These are phyloP conservation scores for Otolemur crassicaudatus DNA, from an alignment of 2,797 vertebrate genomes.

Conservation along the genomic window DNA sequence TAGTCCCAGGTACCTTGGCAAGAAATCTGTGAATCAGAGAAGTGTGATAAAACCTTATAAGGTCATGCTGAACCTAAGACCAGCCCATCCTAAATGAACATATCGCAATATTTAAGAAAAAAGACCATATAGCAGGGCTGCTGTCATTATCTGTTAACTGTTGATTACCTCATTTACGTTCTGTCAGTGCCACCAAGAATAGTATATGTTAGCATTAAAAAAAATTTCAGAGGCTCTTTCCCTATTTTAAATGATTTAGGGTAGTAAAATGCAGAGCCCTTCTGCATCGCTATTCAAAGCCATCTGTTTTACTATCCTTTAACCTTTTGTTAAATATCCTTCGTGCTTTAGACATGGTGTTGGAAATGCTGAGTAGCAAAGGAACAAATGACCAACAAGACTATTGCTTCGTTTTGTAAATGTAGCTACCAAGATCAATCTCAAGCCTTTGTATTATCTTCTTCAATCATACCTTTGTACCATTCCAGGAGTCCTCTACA, in stretches of 20 bases:
- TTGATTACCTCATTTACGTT: background rate
- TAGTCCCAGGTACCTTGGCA: background rate
- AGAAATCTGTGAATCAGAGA: conserved; percentile 24
- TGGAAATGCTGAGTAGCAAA: background rate
- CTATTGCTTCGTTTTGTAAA: background rate
- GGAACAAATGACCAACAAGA: background rate
- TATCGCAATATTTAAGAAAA: background rate
- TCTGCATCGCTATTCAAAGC: background rate
- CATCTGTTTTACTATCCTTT: background rate
- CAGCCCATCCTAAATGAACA: background rate
- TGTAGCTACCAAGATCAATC: background rate
- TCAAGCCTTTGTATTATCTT: background rate
- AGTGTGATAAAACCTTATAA: background rate
- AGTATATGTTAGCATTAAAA: background rate
- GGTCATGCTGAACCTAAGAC: background rate
- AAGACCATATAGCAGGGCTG: background rate
- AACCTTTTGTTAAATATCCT: background rate
- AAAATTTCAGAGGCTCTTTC: background rate
- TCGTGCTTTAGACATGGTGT: background rate
- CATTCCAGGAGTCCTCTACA: background rate
- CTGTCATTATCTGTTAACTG: background rate
- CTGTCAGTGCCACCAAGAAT: background rate
- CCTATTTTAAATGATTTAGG: background rate
- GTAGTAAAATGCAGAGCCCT: background rate
- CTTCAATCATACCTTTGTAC: background rate